Conservation (phyloP, 2,888 invertebrate genomes). For the Fragum sueziense region DNA sequence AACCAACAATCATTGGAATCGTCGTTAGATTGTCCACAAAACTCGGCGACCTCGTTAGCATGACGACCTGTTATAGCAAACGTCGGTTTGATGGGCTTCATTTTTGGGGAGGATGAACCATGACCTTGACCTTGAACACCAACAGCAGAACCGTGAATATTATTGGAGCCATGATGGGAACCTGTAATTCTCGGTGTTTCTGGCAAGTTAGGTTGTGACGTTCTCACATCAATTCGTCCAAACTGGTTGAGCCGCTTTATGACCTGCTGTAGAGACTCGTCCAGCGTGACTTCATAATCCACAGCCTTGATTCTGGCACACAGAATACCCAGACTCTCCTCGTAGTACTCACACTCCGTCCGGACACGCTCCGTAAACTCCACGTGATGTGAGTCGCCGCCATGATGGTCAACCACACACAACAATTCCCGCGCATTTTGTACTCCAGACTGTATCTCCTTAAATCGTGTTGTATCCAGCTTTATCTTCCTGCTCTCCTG, state of each 20-base stretch:
- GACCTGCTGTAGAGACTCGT: slow-evolving; percentile 58
- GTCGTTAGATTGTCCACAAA: slow-evolving; percentile 53
- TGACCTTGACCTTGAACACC: slow-evolving; percentile 32
- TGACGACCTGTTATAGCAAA: slow-evolving; percentile 50
- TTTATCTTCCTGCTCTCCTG: slow-evolving; percentile 61
- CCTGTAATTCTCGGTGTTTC: slow-evolving; percentile 55
- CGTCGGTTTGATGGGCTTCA: slow-evolving; percentile 57
- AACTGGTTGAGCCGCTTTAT: slow-evolving; percentile 60
- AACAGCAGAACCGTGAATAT: no score
- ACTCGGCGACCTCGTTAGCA: slow-evolving; percentile 56
- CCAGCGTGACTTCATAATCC: slow-evolving; percentile 62
- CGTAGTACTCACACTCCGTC: slow-evolving; percentile 64
- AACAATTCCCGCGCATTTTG: slow-evolving; percentile 57
- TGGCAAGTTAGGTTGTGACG: slow-evolving; percentile 57
- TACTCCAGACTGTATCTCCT: slow-evolving; percentile 60
- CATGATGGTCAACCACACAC: slow-evolving; percentile 58
- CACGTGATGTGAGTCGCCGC: slow-evolving; percentile 60
- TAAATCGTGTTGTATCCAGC: slow-evolving; percentile 56
- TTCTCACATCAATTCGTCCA: slow-evolving; percentile 59
- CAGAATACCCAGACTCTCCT: slow-evolving; percentile 59
- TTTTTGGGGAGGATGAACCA: slow-evolving; percentile 40
- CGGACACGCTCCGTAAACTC: slow-evolving; percentile 59
- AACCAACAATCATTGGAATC: slow-evolving; percentile 65
- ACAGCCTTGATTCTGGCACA: slow-evolving; percentile 55
- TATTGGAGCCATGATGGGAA: no score